A percentile compares a stretch with the other conserved stretches of the same genome.
These are phyloP conservation scores for Macroramphosus scolopax DNA, from an alignment of 2,797 vertebrate genomes.

Conservation along the genomic window DNA sequence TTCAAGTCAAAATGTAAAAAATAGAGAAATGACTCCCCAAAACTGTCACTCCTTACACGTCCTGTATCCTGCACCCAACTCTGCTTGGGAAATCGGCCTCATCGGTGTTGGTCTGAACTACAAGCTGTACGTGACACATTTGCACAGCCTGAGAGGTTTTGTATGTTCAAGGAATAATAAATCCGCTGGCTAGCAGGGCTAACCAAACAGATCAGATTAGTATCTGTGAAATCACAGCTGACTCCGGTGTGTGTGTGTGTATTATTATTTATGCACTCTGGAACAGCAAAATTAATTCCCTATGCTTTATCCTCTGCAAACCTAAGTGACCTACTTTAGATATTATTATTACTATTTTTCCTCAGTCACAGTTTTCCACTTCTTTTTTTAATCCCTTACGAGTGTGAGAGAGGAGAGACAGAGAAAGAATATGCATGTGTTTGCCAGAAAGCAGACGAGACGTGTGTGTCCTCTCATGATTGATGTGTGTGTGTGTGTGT, in stretches of 20 bases:
- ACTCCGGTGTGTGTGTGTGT: conserved; percentile 42
- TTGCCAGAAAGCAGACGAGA: conserved; percentile 2
- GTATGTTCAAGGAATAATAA: conserved; percentile 49
- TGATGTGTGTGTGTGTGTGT: background rate
- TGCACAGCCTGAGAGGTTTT: conserved; percentile 4
- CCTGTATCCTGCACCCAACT: background rate
- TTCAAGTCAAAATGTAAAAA: conserved; percentile 17
- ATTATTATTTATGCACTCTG: conserved; percentile 56
- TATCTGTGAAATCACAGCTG: conserved; percentile 61
- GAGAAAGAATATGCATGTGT: conserved; percentile 3
- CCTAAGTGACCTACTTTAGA: conserved; percentile 70
- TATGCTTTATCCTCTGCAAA: conserved; percentile 66
- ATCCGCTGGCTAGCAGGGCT: conserved; percentile 28
- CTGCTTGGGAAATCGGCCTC: conserved; percentile 1
- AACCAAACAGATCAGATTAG: conserved; percentile 56
- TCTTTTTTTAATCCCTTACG: conserved; percentile 42
- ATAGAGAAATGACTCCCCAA: conserved; percentile 13
- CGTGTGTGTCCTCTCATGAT: conserved; percentile 16
- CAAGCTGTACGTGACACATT: too few relatives aligned
- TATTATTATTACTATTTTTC: conserved; percentile 54
- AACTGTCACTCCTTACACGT: conserved; percentile 6
- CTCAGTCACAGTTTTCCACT: conserved; percentile 32
- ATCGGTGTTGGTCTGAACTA: conserved; percentile 1
- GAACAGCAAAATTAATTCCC: conserved; percentile 67
- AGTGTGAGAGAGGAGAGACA: conserved; percentile 12